These are phyloP conservation scores for Diuraphis noxia DNA, from an alignment of 1,140 invertebrate species.

Conservation along the genomic window DNA sequence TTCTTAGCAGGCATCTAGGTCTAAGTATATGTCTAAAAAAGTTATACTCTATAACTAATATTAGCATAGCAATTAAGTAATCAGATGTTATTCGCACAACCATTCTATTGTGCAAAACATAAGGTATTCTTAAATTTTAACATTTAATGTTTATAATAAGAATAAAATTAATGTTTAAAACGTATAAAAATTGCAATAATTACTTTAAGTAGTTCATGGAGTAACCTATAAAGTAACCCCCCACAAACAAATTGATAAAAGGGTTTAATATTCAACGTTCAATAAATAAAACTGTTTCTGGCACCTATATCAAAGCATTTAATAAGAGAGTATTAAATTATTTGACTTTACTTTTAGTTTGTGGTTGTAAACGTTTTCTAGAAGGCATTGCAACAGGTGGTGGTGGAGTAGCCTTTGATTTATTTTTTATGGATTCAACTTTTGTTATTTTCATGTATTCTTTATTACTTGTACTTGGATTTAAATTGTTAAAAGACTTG, in stretches of 20 bases:
- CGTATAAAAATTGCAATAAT: neutral
- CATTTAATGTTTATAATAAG: too few species aligned
- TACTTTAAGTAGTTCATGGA: neutral
- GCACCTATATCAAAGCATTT: neutral
- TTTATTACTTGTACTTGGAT: neutral
- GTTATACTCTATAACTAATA: too few species aligned
- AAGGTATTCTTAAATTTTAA: too few species aligned
- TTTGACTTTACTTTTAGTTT: conserved; percentile 31
- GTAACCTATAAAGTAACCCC: too few species aligned
- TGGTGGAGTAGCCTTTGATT: neutral
- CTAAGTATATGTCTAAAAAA: too few species aligned
- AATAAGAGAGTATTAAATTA: neutral
- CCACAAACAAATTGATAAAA: neutral
- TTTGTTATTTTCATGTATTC: neutral
- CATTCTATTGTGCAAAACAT: too few species aligned
- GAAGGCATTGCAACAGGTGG: conserved; percentile 40
- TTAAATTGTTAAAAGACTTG: neutral
- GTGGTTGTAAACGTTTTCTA: conserved; percentile 31
- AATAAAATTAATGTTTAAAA: too few species aligned
- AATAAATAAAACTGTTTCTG: neutral
- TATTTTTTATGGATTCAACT: neutral
- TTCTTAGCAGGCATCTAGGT: too few species aligned
- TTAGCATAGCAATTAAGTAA: too few species aligned
- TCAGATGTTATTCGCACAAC: too few species aligned
- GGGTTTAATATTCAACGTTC: neutral